Conservation (phyloP, 2,113 vertebrate genomes). For the Percina caprodes region DNA sequence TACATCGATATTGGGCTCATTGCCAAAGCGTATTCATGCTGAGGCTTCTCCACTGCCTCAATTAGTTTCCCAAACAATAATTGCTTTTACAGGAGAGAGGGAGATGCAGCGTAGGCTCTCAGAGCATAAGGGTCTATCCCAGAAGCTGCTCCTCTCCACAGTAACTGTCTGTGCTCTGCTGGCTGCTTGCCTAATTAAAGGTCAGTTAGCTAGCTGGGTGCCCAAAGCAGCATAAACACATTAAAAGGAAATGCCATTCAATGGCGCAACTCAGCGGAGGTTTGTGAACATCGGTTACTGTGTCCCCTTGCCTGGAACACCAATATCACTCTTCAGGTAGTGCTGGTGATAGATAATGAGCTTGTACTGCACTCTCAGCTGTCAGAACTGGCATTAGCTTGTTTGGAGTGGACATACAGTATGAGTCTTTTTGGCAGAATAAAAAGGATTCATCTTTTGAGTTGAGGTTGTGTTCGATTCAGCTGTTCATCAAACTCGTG, state of each 20-base stretch:
- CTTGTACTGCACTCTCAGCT: background rate
- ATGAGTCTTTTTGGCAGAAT: background rate
- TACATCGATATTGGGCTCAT: conserved; percentile 9
- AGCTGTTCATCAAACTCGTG: background rate
- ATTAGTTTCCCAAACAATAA: conserved; percentile 53
- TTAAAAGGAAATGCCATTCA: conserved; percentile 63
- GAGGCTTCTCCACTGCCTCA: conserved; percentile 22
- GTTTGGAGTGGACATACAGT: conserved; percentile 5
- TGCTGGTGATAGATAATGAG: conserved; percentile 25
- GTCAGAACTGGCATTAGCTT: background rate
- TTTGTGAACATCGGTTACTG: conserved; percentile 17
- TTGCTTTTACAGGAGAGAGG: conserved; percentile 46
- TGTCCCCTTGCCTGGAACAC: conserved; percentile 8
- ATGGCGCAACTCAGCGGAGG: conserved; percentile 8
- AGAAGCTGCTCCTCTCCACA: conserved; percentile 49
- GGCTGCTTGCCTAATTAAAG: conserved; percentile 75
- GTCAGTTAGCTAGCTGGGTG: conserved; percentile 67
- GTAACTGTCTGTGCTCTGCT: conserved; percentile 58
- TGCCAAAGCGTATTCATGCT: conserved; percentile 47
- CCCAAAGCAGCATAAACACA: conserved; percentile 63
- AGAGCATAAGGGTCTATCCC: conserved; percentile 41
- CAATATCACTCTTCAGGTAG: conserved; percentile 6
- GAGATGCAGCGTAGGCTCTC: conserved; percentile 26
- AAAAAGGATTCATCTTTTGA: background rate
- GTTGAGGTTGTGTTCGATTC: conserved; percentile 1